These are phyloP conservation scores for Vultur gryphus DNA, from an alignment of 2,797 vertebrate species.

Conservation along the genomic window DNA sequence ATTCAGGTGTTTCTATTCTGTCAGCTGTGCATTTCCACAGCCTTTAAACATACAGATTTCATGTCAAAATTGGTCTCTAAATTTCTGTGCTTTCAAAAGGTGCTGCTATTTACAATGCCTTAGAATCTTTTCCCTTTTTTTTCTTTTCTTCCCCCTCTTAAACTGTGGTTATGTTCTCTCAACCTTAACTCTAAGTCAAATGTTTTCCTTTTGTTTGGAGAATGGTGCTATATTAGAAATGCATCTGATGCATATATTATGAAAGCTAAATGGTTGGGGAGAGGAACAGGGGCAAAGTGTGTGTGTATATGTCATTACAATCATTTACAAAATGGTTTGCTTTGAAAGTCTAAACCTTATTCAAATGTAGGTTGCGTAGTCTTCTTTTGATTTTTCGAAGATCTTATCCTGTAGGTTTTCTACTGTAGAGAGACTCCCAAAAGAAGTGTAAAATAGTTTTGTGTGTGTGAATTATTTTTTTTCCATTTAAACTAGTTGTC, in stretches of 20 bases:
- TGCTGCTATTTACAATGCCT: not conserved
- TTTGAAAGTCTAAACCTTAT: constrained; percentile 31
- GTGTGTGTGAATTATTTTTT: not conserved
- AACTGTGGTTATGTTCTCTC: not conserved
- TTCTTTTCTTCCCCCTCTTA: not conserved
- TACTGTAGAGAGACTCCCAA: not conserved
- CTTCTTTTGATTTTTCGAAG: constrained; percentile 6
- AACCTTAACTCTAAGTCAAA: not conserved
- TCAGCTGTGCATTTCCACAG: not conserved
- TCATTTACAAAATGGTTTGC: not conserved
- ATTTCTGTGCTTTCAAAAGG: not conserved
- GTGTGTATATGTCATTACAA: not conserved
- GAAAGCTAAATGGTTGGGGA: not conserved
- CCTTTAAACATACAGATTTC: not conserved
- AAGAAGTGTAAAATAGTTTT: not conserved
- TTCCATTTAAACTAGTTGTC: not conserved
- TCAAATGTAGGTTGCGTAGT: not conserved
- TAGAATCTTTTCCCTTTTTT: not conserved
- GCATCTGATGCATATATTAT: not conserved
- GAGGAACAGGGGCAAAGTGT: not conserved
- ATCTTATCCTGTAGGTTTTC: not conserved
- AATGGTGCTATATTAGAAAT: not conserved
- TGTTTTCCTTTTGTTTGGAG: not conserved
- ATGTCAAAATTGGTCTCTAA: not conserved
- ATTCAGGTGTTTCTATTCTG: not conserved